These are phyloP conservation scores for Ibycter americanus DNA, from an alignment of 2,797 vertebrate species.

Conservation along the genomic window DNA sequence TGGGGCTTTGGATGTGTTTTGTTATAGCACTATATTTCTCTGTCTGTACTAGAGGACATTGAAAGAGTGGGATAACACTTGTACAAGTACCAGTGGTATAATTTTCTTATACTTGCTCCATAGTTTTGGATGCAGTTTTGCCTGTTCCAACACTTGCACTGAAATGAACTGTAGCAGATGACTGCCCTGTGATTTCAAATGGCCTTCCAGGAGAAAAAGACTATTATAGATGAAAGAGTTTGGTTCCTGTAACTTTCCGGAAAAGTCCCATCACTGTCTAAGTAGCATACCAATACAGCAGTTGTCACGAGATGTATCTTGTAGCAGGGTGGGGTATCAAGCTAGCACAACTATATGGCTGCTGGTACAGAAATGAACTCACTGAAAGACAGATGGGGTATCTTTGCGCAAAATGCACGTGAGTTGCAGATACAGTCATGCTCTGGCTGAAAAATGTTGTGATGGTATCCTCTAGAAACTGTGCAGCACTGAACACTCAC, in stretches of 20 bases:
- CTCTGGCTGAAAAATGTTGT: not conserved
- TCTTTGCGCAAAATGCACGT: not conserved
- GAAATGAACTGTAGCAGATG: constrained; percentile 39
- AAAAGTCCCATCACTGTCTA: not conserved
- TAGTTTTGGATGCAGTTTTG: not conserved
- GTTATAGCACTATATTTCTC: not conserved
- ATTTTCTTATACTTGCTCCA: not conserved
- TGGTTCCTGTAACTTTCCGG: not conserved
- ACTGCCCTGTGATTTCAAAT: constrained; percentile 8
- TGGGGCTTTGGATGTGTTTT: not conserved
- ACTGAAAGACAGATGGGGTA: not conserved
- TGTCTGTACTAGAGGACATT: not conserved
- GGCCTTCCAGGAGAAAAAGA: not conserved
- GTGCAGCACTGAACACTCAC: accelerated
- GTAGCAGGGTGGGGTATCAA: not conserved
- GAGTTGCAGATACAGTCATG: not conserved
- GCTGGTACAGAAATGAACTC: not conserved
- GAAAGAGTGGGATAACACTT: not conserved
- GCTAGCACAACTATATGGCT: not conserved
- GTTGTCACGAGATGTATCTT: not conserved
- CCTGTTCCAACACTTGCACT: not conserved
- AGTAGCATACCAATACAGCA: accelerated
- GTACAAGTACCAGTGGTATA: not conserved
- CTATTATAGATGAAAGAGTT: not conserved
- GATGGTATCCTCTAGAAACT: not conserved